Percentiles rank a stretch among this genome's conserved stretches.
phyloP scores from a whole-genome alignment of 2,113 vertebrate genomes.

The Pipa parva region DNA sequence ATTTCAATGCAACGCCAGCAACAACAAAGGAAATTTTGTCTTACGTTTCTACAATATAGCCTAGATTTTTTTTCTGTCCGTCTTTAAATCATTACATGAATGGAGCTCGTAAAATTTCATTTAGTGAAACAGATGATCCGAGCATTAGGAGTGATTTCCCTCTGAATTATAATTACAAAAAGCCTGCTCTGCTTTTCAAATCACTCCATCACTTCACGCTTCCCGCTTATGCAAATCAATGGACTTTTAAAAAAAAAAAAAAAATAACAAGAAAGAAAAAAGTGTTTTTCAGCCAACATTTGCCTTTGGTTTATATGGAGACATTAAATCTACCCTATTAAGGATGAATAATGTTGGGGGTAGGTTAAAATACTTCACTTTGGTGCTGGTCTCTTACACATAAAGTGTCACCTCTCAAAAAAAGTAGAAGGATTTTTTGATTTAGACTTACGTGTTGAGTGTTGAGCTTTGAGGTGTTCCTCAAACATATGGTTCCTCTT shows the following conservation, averaged over 20 bases:
- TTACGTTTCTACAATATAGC: background rate
- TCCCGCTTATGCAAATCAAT: background rate
- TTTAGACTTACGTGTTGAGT: too few species aligned
- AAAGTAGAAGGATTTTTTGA: too few species aligned
- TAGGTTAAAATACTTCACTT: too few species aligned
- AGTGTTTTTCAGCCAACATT: background rate
- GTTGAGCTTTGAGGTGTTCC: too few species aligned
- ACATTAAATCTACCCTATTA: too few species aligned
- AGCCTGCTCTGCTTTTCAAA: background rate
- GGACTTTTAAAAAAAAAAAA: background rate
- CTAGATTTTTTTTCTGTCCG: background rate
- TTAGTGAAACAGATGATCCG: background rate
- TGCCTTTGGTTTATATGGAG: background rate
- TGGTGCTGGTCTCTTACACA: too few species aligned
- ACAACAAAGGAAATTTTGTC: slow-evolving; percentile 2
- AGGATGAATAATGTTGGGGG: too few species aligned
- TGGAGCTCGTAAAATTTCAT: slow-evolving; percentile 6
- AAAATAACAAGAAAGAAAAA: background rate
- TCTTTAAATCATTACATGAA: slow-evolving; percentile 5
- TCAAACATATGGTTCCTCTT: too few species aligned
- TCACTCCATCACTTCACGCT: slow-evolving; percentile 3
- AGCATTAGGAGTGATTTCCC: background rate
- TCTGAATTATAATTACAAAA: slow-evolving; percentile 11
- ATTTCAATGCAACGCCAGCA: background rate
- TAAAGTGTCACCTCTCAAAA: too few species aligned